These are phyloP conservation scores for Oxyteleia sp. DNA, from an alignment of 2,888 invertebrate genomes.

Conservation along the genomic window DNA sequence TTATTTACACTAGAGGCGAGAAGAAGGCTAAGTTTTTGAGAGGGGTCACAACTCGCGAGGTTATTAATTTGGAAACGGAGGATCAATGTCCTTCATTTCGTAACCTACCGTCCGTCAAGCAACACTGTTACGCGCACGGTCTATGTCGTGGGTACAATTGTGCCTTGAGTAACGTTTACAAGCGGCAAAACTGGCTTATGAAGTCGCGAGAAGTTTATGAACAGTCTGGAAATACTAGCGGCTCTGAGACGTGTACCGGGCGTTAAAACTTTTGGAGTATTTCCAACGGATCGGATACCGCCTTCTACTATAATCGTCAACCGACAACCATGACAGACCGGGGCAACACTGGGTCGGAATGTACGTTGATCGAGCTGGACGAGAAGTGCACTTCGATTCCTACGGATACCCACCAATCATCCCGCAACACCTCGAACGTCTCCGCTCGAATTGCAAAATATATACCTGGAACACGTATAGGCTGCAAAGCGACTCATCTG, in stretches of 20 bases:
- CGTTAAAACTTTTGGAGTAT: background rate
- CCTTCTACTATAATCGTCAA: background rate
- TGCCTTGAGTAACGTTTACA: too few species aligned
- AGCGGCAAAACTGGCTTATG: too few species aligned
- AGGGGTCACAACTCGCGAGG: too few species aligned
- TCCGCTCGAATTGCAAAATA: background rate
- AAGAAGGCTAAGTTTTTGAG: background rate
- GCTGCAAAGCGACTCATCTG: background rate
- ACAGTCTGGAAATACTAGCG: background rate
- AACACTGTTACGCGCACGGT: too few species aligned
- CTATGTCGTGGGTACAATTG: too few species aligned
- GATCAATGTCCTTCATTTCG: too few species aligned
- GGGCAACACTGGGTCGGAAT: slow-evolving; percentile 7
- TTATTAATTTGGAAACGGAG: too few species aligned
- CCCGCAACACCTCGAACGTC: background rate
- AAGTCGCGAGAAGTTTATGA: background rate
- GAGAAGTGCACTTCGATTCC: slow-evolving; percentile 1
- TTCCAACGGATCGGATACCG: background rate
- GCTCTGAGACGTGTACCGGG: background rate
- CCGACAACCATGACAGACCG: background rate
- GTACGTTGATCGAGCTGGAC: background rate
- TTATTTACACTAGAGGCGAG: background rate
- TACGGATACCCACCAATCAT: slow-evolving; percentile 2
- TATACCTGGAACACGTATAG: background rate
- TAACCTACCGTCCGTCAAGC: too few species aligned